Evolutionary conservation across 30 jellyfish, hydroid and myxozoan genomes (phyloP).

Genomic region (Chironex yamaguchii): DNA sequence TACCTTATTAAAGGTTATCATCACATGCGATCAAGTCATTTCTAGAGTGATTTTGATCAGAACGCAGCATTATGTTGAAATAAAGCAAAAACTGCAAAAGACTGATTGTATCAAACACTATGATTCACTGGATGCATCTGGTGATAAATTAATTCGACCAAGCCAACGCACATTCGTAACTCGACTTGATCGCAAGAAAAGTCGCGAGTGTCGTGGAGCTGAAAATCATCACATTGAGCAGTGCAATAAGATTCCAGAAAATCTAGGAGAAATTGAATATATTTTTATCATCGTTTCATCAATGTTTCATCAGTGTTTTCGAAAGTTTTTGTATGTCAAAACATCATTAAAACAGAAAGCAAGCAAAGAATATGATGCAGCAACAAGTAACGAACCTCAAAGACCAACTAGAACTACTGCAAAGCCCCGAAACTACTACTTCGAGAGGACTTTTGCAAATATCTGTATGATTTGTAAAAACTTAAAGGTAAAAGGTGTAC

Average conservation of each 20-base stretch:
- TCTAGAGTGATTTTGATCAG: no score
- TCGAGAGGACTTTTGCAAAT: slow-evolving; percentile 36
- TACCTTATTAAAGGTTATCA: no score
- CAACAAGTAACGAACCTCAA: background rate
- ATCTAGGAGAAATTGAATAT: background rate
- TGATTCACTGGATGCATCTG: slow-evolving; percentile 34
- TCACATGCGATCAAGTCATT: no score
- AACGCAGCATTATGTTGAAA: no score
- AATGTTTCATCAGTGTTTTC: no score
- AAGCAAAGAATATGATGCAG: background rate
- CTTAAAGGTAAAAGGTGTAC: background rate
- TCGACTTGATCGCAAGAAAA: slow-evolving; percentile 49
- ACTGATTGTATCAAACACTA: slow-evolving; percentile 48
- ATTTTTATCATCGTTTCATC: slow-evolving; percentile 7
- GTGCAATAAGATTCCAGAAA: slow-evolving; percentile 63
- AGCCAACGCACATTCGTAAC: slow-evolving; percentile 27
- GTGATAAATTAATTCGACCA: slow-evolving; percentile 15
- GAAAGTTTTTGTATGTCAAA: slow-evolving; percentile 38
- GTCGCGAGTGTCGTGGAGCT: slow-evolving; percentile 40
- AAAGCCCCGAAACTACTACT: slow-evolving; percentile 7
- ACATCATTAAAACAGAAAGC: slow-evolving; percentile 27
- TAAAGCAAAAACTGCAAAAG: no score
- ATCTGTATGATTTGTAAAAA: slow-evolving; percentile 51
- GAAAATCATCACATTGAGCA: slow-evolving; percentile 58
- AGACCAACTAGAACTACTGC: slow-evolving; percentile 5